Evolutionary conservation across 2,113 vertebrate species (phyloP).

Genomic region (Siniperca chuatsi): DNA sequence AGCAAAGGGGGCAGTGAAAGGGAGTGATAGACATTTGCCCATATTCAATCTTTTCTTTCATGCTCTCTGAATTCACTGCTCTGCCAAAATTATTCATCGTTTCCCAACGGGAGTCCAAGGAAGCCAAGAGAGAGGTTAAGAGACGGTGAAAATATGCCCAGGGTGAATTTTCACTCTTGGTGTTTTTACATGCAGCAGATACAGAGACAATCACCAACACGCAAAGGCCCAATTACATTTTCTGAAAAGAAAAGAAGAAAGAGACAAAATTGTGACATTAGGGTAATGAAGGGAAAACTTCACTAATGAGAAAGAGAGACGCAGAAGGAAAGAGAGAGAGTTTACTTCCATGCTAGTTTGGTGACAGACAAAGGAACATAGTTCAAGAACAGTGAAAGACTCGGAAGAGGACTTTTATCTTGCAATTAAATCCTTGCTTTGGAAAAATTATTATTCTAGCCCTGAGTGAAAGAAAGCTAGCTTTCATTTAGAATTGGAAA

Average conservation of each 20-base stretch:
- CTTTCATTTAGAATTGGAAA: slow-evolving; percentile 53
- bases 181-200: slow-evolving; percentile 59
- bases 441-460: slow-evolving; percentile 68
- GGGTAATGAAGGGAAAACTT: slow-evolving; percentile 81
- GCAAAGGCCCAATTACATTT: slow-evolving; percentile 76
- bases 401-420: slow-evolving; percentile 68
- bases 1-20: neutral
- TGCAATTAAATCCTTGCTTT: slow-evolving; percentile 77
- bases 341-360: slow-evolving; percentile 54
- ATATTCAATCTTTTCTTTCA: slow-evolving; percentile 42
- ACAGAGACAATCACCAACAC: slow-evolving; percentile 62
- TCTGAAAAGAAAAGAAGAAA: slow-evolving; percentile 57
- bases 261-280: slow-evolving; percentile 77
- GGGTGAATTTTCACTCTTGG: slow-evolving; percentile 57
- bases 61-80: slow-evolving; percentile 40
- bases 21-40: slow-evolving; percentile 30
- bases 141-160: slow-evolving; percentile 46
- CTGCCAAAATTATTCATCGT: slow-evolving; percentile 41
- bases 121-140: slow-evolving; percentile 42
- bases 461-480: slow-evolving; percentile 50
- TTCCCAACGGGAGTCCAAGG: slow-evolving; percentile 39
- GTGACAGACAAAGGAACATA: slow-evolving; percentile 73
- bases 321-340: slow-evolving; percentile 33
- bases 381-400: slow-evolving; percentile 76
- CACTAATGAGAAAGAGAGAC: slow-evolving; percentile 74